Percentiles rank a stretch among this genome's conserved stretches.
phyloP scores from a whole-genome alignment of 2,797 vertebrate genomes.

The Argya squamiceps region DNA sequence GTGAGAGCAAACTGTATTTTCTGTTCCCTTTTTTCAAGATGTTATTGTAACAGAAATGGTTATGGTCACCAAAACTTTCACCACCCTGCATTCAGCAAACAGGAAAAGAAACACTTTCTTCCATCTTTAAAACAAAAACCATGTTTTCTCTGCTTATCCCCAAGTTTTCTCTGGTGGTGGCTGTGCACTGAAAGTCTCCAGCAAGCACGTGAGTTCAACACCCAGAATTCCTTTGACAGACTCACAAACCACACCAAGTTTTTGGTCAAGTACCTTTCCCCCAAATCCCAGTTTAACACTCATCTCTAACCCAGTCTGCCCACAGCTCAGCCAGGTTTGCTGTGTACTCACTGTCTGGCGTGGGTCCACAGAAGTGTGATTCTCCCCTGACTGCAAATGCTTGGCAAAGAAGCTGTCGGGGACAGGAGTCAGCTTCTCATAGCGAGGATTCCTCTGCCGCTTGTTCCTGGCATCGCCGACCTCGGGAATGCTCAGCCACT shows the following conservation, averaged over 20 bases:
- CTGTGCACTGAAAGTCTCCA: background rate
- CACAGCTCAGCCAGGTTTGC: background rate
- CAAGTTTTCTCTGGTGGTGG: background rate
- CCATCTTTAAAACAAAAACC: background rate
- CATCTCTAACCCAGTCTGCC: fast-evolving
- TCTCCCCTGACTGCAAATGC: constrained; percentile 92
- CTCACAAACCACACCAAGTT: background rate
- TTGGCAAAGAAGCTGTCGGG: constrained; percentile 98
- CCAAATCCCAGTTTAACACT: background rate
- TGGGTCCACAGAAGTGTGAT: constrained; percentile 91
- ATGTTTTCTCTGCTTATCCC: background rate
- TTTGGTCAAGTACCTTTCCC: background rate
- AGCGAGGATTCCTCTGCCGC: constrained; percentile 93
- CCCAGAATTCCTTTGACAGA: background rate
- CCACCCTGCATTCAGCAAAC: background rate
- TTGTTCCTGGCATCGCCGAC: constrained; percentile 98
- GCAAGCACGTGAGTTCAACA: background rate
- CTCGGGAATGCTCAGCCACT: constrained; percentile 98
- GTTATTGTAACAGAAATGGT: background rate
- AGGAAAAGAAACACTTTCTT: background rate
- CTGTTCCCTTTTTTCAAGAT: background rate
- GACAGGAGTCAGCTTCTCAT: constrained; percentile 96
- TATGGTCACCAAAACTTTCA: background rate
- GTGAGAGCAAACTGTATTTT: background rate
- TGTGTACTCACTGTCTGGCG: constrained; percentile 86